Evolutionary conservation across 2,113 vertebrate species (phyloP), one percentile per base, ranked within the genome.

Genomic region (Pygoscelis antarcticus): DNA sequence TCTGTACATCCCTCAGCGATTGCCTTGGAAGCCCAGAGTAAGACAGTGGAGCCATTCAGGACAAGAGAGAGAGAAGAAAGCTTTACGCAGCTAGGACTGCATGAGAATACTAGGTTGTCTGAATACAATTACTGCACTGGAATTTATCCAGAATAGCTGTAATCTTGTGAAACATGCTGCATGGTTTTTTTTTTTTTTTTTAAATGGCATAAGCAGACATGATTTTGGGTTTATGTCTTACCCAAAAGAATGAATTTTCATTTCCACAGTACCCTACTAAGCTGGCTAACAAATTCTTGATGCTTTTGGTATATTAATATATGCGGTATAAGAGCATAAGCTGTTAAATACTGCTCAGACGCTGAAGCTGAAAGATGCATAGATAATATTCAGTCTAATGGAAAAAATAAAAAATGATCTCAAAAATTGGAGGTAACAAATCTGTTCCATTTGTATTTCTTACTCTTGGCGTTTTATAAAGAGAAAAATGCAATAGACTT

Each of bases 21-120:
- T 90, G 88, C 68, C 44, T 36, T 29, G 6, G 34, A 64, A 83
- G 89, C 78, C 82, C 46, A 27, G 27, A 77, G 40, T 51, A 11
- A 58, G 57, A 66, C 83, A 91, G 79, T 51, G 77, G 64, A 83
- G 66, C 79, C 79, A 65, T 90, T 95, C 60, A 84, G 75, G 74
- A 21, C 13, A 57, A 29, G 26, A 64, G 36, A 29, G 2, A 64
- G 60, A 68, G 47, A 80, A 75, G 80, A 88, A 75, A 92, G 84
- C 52, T 77, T 90, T 80, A 66, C 40, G 25, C 32, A 93, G 32
- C 61, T 69, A 85, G 21, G 71, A 17, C 72, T 82, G 65, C 23
- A 14, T 57, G 78, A 55, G 60, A 62, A 79, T 81, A 23, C 57
- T 62, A 14, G 60, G 57, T 51, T 89, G 49, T 72, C 55, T 65